Evolutionary conservation across 2,888 invertebrate species (phyloP).

Genomic region (Petrolisthes manimaculis): DNA sequence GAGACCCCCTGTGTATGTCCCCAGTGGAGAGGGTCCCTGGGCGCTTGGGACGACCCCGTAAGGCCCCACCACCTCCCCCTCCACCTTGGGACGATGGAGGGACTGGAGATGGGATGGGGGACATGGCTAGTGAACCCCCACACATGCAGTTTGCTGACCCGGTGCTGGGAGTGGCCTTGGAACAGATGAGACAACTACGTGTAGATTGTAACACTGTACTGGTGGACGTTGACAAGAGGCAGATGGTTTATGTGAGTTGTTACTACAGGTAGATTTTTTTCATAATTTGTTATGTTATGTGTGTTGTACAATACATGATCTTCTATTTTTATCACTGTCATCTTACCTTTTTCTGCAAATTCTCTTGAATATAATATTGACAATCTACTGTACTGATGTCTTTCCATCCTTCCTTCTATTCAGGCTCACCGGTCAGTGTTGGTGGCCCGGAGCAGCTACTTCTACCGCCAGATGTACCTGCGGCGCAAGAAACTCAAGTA

Average conservation of each 20-base stretch:
- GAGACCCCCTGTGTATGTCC: conserved; percentile 39
- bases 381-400: not conserved
- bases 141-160: conserved; percentile 53
- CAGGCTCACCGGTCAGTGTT: conserved; percentile 65
- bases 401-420: not conserved
- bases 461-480: conserved; percentile 64
- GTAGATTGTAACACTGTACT: conserved; percentile 64
- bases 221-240: conserved; percentile 53
- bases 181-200: conserved; percentile 60
- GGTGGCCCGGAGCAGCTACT: conserved; percentile 63
- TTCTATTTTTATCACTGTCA: not conserved
- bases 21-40: conserved; percentile 51
- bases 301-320: not conserved
- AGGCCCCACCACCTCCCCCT: conserved; percentile 39
- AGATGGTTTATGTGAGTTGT: conserved; percentile 64
- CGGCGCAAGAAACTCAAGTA: conserved; percentile 58
- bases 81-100: conserved; percentile 52
- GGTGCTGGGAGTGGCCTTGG: conserved; percentile 48
- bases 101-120: conserved; percentile 46
- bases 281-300: not conserved
- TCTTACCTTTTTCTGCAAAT: not conserved
- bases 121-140: conserved; percentile 46
- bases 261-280: not conserved
- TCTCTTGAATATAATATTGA: not conserved
- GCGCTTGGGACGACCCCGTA: conserved; percentile 48